Base-by-base conservation (phyloP, 2,113 vertebrate species). In the Triplophysa rosa region DNA sequence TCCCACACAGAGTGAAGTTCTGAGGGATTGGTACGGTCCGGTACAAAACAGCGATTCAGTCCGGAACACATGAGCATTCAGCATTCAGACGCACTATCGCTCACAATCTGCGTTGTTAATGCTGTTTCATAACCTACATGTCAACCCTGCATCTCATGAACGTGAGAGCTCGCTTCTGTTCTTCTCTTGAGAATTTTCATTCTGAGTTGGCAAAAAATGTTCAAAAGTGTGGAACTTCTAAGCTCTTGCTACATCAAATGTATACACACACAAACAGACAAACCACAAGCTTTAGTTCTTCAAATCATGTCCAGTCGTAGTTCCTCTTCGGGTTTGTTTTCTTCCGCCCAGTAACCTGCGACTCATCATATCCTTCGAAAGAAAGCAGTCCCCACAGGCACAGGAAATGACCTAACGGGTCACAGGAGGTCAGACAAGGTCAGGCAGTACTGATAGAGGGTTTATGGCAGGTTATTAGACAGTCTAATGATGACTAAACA, bases 401-500 rank as follows among this genome's bases (percentile, higher is more conserved):
- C 77, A 82, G 84, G 84, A 82, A 85, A 58, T 78, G 77, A 69
- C 79, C 78, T 77, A 45, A 75, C 29, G 19, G 82, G 70, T 79
- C 81, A 78, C 1, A 71, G 56, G 54, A 68, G 82, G 67, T 63
- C 90, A 89, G 14, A 3, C 42, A 84, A 83, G 76, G 87, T 89
- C 85, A 84, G 86, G 68, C 66, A 56, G 71, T 11, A 49, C 42
- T 78, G 85, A 75, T 74, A 77, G 80, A 80, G 70, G 61, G 69
- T 66, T 56, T 65, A 83, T 79, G 70, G 72, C 59, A 68, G 74
- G 80, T 86, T 81, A 81, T 81, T 85, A 78, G 81, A 74, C 49
- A 49, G 26, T 63, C 6, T 77, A 79, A 77, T 70, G 56, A 74
- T 9, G 24, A 65, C 80, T 67, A 78, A 79, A 83, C 64, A 47